Base-by-base conservation (phyloP, 2,888 invertebrate genomes). In the Ophion obscuratus region DNA sequence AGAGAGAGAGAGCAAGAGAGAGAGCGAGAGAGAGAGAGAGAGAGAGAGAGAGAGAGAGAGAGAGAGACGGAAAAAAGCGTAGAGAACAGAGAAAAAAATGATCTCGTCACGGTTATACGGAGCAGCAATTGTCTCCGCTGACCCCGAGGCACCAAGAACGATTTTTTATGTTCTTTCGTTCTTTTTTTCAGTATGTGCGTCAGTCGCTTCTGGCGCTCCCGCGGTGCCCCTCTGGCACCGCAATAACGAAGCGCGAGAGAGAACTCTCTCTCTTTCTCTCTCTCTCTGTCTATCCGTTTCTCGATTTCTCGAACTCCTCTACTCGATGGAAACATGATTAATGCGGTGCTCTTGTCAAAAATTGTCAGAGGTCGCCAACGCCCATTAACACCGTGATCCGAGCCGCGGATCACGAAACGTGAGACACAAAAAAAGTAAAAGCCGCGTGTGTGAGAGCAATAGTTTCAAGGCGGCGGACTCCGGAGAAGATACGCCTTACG, bases 51-150 rank as follows among this genome's bases (percentile, higher is more conserved):
- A 77, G 47, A 68, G 70, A 83, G 77, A 85, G 64, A 81, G 31
- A 4, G 31, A 31, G 31, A 79, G 73, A 64, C 31, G 68, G 44
- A 68, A 75, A 64, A 80, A 70, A 77, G 64, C 44, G 20, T n/a
- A 59, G 40, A 47, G 20, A 24, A 77, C 31, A 71, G 27, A 78
- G 62, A 87, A 87, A 87, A 77, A 81, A 88, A 87, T 59, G 84
- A 88, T 87, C 87, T 85, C 89, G 89, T 90, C 89, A 89, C 88
- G 89, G 87, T 83, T 86, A 85, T 88, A 85, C 87, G 83, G 81
- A 76, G 75, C 84, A 79, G 83, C 85, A 89, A 90, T 90, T 88
- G 90, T 89, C 88, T 85, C 88, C 81, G 73, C 83, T 84, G 89
- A 83, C 86, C 85, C 81, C 71, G 66, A 81, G 86, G 87, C 83